Evolutionary conservation across 2,113 vertebrate genomes (phyloP).

Genomic region (Istiophorus platypterus): DNA sequence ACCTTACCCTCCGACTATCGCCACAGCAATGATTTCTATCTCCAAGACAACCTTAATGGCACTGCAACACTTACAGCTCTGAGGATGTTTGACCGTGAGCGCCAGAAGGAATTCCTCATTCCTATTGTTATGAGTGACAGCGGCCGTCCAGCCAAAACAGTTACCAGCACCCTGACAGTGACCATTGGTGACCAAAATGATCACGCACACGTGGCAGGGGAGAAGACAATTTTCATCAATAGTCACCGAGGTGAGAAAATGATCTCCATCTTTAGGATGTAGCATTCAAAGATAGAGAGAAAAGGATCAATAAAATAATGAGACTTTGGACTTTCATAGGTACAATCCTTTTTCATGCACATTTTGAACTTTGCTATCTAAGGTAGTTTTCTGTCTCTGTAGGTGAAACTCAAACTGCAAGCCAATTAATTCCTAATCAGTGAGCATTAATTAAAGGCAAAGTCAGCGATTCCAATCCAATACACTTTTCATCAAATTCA

Average conservation of each 20-base stretch:
- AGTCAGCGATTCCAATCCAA: too few species aligned
- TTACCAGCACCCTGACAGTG: conserved; percentile 89
- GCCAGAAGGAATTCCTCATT: conserved; percentile 88
- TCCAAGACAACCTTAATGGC: conserved; percentile 90
- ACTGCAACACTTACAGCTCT: conserved; percentile 89
- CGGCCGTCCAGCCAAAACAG: conserved; percentile 87
- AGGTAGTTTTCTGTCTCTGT: neutral
- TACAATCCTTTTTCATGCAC: neutral
- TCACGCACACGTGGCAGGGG: conserved; percentile 87
- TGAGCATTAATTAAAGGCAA: conserved; percentile 4
- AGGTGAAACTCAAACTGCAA: conserved; percentile 4
- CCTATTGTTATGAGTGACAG: conserved; percentile 90
- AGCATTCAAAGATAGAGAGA: neutral
- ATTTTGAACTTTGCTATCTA: conserved; percentile 18
- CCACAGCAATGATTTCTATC: conserved; percentile 87
- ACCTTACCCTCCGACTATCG: conserved; percentile 82
- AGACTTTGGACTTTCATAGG: neutral
- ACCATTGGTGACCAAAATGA: conserved; percentile 92
- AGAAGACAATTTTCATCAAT: conserved; percentile 89
- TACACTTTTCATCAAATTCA: too few species aligned
- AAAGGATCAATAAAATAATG: neutral
- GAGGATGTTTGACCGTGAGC: conserved; percentile 90
- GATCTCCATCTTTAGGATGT: neutral
- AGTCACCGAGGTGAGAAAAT: conserved; percentile 85
- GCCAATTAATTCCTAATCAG: conserved; percentile 18